Percentiles rank a stretch among this genome's conserved stretches.
Conservation (phyloP, 2,113 vertebrate genomes). For the Eolophus roseicapilla region DNA sequence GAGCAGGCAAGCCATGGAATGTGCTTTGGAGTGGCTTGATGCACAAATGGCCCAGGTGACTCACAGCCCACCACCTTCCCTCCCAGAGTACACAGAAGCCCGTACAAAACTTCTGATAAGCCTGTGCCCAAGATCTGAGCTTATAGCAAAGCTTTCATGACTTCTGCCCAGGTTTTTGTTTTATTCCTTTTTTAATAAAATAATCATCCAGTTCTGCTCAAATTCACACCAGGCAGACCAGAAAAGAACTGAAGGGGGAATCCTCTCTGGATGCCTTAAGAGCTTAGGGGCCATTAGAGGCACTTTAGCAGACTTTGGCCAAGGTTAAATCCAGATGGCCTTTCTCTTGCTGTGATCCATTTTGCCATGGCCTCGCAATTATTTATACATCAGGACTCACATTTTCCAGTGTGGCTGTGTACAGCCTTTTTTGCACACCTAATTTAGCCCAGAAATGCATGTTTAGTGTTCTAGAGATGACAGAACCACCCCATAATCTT, state of each 20-base stretch:
- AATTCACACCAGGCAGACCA: background rate
- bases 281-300: background rate
- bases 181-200: background rate
- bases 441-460: slow-evolving; percentile 28
- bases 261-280: background rate
- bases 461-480: background rate
- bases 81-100: background rate
- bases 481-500: slow-evolving; percentile 12
- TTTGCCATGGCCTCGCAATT: background rate
- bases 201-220: background rate
- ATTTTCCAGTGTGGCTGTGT: background rate
- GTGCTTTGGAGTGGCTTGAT: background rate
- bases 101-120: background rate
- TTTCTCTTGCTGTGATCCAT: background rate
- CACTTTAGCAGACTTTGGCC: background rate
- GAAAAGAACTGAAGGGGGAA: background rate
- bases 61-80: background rate
- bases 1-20: background rate
- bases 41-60: accelerated
- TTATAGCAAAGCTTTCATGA: background rate
- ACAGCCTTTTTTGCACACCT: background rate
- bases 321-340: background rate
- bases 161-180: background rate
- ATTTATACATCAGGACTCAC: background rate
- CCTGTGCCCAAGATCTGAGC: background rate